These are phyloP conservation scores for Lasiurus borealis DNA, from an alignment of 2,113 vertebrate genomes.

Conservation along the genomic window DNA sequence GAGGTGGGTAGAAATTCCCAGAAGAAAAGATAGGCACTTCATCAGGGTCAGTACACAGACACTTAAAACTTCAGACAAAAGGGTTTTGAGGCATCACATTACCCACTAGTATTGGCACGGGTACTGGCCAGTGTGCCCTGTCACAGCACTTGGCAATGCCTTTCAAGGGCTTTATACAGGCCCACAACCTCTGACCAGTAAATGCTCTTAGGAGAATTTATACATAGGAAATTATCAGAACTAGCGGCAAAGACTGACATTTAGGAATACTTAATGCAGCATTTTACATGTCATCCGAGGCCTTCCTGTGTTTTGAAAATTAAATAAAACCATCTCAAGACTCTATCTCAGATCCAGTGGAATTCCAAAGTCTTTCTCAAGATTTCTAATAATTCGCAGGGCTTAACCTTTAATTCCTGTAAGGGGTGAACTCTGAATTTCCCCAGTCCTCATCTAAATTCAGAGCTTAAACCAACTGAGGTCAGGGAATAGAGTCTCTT, in stretches of 20 bases:
- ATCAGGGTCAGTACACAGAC: background rate
- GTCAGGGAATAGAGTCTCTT: background rate
- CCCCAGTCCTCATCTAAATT: background rate
- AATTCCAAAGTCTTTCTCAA: constrained; percentile 22
- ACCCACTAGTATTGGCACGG: background rate
- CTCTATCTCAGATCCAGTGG: background rate
- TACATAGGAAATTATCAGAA: constrained; percentile 72
- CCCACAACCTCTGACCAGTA: constrained; percentile 55
- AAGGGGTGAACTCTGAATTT: background rate
- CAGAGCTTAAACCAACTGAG: background rate
- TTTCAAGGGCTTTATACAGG: constrained; percentile 19
- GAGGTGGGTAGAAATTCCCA: background rate
- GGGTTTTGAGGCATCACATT: background rate
- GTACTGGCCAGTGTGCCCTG: background rate
- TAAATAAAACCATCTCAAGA: constrained; percentile 60
- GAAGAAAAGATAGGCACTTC: background rate
- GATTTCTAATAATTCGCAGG: background rate
- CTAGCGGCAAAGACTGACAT: constrained; percentile 59
- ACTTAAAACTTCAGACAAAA: constrained; percentile 36
- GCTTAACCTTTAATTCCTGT: background rate
- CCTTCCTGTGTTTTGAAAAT: constrained; percentile 64
- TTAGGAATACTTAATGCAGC: constrained; percentile 62
- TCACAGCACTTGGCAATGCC: background rate
- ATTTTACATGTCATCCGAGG: constrained; percentile 51
- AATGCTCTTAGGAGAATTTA: constrained; percentile 68